Evolutionary conservation across 1,140 invertebrate genomes (phyloP).

Genomic region (Aphis gossypii): DNA sequence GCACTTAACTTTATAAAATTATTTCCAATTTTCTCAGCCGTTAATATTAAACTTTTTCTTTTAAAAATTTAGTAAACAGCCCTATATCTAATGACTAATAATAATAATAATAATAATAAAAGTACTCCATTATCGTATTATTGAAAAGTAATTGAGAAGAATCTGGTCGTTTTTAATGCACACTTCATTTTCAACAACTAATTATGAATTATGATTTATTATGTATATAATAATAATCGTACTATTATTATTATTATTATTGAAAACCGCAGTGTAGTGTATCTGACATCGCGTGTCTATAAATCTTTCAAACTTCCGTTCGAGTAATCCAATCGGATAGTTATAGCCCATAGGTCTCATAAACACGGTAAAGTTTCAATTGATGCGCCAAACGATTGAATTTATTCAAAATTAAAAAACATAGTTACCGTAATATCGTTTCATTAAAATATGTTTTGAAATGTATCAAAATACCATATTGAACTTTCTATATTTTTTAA

Average conservation of each 20-base stretch:
- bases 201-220: conserved; percentile 14
- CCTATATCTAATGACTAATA: neutral
- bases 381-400: neutral
- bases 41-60: conserved; percentile 24
- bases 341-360: conserved; percentile 13
- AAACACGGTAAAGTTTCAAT: conserved; percentile 26
- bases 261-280: neutral
- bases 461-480: neutral
- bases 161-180: neutral
- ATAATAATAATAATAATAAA: neutral
- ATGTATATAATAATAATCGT: neutral
- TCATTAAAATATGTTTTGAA: neutral
- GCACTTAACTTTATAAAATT: neutral
- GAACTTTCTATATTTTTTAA: neutral
- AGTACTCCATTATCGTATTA: neutral
- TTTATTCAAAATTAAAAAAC: conserved; percentile 21
- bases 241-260: conserved; percentile 1
- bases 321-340: conserved; percentile 35
- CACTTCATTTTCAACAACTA: neutral
- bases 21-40: neutral
- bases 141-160: neutral
- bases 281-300: conserved; percentile 43
- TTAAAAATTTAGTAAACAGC: neutral
- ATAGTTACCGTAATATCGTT: neutral
- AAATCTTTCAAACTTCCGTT: conserved; percentile 35